Evolutionary conservation across 1,140 invertebrate species (phyloP).

Genomic region (Acyrthosiphon pisum): DNA sequence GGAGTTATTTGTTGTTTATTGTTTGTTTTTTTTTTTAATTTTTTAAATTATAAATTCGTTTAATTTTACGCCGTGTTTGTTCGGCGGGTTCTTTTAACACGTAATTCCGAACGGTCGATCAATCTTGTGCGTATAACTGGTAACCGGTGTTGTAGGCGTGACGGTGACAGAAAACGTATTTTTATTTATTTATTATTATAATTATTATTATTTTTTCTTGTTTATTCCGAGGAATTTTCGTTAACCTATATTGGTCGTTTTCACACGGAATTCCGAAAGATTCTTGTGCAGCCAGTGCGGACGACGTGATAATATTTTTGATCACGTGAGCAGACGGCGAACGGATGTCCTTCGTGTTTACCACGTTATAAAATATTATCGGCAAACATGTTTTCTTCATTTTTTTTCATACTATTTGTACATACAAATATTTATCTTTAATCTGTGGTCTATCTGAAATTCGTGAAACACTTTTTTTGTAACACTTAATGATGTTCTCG

Average conservation of each 20-base stretch:
- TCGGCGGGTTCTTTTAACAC: background rate
- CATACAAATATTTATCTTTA: too few relatives aligned
- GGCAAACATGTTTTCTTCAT: too few relatives aligned
- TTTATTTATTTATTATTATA: constrained; percentile 9
- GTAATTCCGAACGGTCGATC: background rate
- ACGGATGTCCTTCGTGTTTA: background rate
- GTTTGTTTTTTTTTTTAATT: background rate
- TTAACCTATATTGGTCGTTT: background rate
- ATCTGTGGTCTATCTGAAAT: too few relatives aligned
- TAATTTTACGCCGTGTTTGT: background rate
- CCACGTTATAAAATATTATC: too few relatives aligned
- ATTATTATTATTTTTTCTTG: background rate
- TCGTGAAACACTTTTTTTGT: too few relatives aligned
- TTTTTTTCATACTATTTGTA: too few relatives aligned
- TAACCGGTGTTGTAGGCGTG: background rate
- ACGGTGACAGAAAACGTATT: background rate
- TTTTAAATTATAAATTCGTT: constrained; percentile 1
- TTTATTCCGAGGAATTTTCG: background rate
- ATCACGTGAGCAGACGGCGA: background rate
- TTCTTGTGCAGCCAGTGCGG: background rate
- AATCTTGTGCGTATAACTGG: background rate
- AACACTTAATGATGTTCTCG: too few relatives aligned
- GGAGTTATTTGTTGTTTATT: background rate
- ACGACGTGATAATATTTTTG: background rate
- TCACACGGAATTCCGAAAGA: background rate